These are phyloP conservation scores for Byasa hedistus DNA, from an alignment of 2,888 invertebrate genomes.

Conservation along the genomic window DNA sequence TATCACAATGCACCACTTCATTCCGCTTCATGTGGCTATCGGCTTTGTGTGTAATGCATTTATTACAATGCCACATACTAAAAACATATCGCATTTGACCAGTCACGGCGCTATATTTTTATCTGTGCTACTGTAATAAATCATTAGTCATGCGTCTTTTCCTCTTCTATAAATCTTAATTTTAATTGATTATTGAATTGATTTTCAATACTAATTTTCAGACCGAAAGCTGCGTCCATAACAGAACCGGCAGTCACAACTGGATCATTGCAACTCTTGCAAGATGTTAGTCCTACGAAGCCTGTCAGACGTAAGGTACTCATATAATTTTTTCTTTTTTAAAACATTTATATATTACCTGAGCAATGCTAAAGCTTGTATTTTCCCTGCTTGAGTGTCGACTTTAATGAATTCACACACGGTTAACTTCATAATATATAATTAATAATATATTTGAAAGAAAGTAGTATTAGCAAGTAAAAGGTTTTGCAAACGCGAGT, in stretches of 20 bases:
- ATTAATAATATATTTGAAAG: too few relatives aligned
- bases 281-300: constrained; percentile 72
- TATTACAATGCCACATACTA: constrained; percentile 18
- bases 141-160: constrained; percentile 15
- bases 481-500: too few relatives aligned
- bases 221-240: constrained; percentile 68
- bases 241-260: constrained; percentile 61
- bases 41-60: constrained; percentile 23
- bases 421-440: too few relatives aligned
- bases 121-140: constrained; percentile 18
- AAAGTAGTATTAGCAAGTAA: too few relatives aligned
- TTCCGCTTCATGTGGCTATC: constrained; percentile 26
- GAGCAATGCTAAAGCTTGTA: too few relatives aligned
- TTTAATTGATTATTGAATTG: constrained; percentile 6
- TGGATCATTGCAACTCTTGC: constrained; percentile 64
- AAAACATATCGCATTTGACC: neutral
- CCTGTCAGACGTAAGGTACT: constrained; percentile 70
- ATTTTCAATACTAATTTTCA: constrained; percentile 43
- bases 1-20: constrained; percentile 14
- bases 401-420: too few relatives aligned
- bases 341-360: too few relatives aligned
- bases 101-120: neutral
- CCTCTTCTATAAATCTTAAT: neutral
- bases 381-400: too few relatives aligned
- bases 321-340: too few relatives aligned